Base-by-base conservation (phyloP, 2,113 vertebrate species). In the Rhipidura dahli region DNA sequence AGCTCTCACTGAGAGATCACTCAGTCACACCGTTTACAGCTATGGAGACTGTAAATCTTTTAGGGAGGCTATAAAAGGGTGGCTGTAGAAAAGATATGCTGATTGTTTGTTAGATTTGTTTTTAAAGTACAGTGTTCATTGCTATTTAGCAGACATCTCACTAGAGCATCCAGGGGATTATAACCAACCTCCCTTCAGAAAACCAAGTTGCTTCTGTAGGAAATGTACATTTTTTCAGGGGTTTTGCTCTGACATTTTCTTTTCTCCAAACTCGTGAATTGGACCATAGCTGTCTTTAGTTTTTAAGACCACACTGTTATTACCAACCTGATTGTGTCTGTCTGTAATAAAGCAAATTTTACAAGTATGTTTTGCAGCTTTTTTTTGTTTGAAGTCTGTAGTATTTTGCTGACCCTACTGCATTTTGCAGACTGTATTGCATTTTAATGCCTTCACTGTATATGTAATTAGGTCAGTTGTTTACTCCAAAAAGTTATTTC, bases 381-480 rank as follows among this genome's bases (percentile, higher is more conserved):
- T 72, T 89, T 89, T 40, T 66, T 1, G 45, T 88, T 96, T 83
- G 54, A 95, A 90, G 80, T 89, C 56, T 10, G 1, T 28, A 89
- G 51, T 61, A 89, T 96, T 90, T 89, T 92, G 70, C 65, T 7
- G 22, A 71, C 83, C 63, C 40, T 70, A 37, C 56, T 75, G 78
- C 71, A 86, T 87, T 92, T 84, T 91, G 50, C 47, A 65, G 73
- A 83, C 80, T 39, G 19, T 75, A 53, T 66, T 83, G 64, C 77
- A 76, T 92, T 97, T 96, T 94, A 96, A 92, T 95, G 79, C 24
- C 39, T 93, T 75, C 23, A 54, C 40, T 93, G 73, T 95, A 39
- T 96, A 86, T 83, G 72, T 72, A 95, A 96, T 96, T 91, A 93
- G 77, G 75, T 92, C 94, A 96, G 40, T 94, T 97, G 84, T 95